Conservation (phyloP, 2,888 invertebrate species). For the Rambutsinella grinnellia region DNA sequence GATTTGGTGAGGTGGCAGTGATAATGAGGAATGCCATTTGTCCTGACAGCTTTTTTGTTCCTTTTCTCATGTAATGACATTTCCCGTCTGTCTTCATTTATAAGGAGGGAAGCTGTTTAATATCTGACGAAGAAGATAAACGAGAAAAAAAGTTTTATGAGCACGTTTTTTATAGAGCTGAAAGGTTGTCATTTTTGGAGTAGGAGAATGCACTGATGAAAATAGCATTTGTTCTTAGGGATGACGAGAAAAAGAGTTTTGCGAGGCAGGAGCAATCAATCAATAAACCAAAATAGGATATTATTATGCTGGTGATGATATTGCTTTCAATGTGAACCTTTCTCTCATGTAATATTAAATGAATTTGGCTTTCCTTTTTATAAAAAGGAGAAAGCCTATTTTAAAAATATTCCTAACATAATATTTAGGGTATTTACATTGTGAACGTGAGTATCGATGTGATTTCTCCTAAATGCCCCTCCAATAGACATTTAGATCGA, state of each 20-base stretch:
- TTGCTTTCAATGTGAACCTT: no score
- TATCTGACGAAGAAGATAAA: neutral
- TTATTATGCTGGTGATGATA: no score
- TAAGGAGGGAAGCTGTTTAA: neutral
- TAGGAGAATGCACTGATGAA: neutral
- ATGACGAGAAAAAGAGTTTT: neutral
- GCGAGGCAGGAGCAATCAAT: neutral
- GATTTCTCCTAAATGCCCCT: no score
- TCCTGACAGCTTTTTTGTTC: neutral
- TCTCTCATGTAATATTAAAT: no score
- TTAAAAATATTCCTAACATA: no score
- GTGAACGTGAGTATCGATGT: no score
- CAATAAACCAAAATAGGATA: neutral
- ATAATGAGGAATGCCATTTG: slow-evolving; percentile 7
- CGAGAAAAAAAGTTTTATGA: neutral
- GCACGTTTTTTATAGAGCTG: neutral
- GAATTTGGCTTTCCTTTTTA: no score
- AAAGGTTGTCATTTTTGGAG: no score
- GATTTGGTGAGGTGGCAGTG: neutral
- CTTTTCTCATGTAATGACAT: neutral
- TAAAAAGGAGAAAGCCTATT: no score
- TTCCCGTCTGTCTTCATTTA: neutral
- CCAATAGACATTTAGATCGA: no score
- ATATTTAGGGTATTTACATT: no score
- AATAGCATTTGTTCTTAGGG: neutral